phyloP scores from a whole-genome alignment of 1,140 invertebrate genomes.

The Metaphire vulgaris region DNA sequence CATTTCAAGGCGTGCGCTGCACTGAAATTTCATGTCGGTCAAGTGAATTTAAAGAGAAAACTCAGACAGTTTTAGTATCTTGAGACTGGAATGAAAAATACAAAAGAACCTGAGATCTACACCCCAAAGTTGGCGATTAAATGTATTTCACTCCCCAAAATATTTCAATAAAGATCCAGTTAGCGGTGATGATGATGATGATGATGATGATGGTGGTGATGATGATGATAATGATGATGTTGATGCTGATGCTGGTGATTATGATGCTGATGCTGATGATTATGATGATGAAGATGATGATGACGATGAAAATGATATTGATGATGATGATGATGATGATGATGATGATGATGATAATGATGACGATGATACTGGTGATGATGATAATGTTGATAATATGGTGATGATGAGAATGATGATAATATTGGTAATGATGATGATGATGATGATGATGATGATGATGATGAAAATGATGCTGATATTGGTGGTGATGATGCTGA shows the following conservation, averaged over 20 bases:
- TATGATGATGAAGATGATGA: not conserved
- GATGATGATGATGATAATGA: not conserved
- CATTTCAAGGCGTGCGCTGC: too few relatives aligned
- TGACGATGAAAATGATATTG: not conserved
- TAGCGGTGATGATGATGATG: not conserved
- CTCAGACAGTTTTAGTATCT: too few relatives aligned
- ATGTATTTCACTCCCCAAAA: too few relatives aligned
- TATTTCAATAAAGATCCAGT: too few relatives aligned
- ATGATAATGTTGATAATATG: not conserved
- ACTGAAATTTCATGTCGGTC: too few relatives aligned
- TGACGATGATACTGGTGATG: not conserved
- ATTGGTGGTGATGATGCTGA: not conserved
- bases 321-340: conserved; percentile 1
- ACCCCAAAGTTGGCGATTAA: too few relatives aligned
- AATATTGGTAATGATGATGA: not conserved
- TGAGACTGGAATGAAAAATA: too few relatives aligned
- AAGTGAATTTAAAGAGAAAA: too few relatives aligned
- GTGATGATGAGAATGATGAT: not conserved
- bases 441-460: conserved; percentile 1
- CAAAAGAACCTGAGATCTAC: too few relatives aligned
- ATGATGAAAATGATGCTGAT: not conserved
- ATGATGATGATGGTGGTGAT: not conserved
- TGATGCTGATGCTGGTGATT: not conserved
- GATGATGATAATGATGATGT: not conserved
- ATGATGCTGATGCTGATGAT: not conserved